A percentile compares a stretch with the other conserved stretches of the same genome.
phyloP scores from a whole-genome alignment of 2,888 invertebrate genomes.

The Coleophora deauratella region DNA sequence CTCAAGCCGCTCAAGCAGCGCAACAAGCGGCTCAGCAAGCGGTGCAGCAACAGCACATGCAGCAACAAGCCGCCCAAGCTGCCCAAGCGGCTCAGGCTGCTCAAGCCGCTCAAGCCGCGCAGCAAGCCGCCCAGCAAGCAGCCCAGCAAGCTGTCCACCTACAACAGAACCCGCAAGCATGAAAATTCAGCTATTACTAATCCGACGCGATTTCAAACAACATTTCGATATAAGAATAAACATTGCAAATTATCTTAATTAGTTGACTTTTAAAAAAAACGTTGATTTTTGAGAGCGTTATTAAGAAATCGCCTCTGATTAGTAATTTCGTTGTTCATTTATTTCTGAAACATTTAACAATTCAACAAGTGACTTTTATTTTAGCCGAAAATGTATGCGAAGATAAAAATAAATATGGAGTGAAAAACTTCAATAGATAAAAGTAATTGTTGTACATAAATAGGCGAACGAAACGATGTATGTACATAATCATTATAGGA shows the following conservation, averaged over 20 bases:
- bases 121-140: constrained; percentile 59
- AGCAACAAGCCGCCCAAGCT: constrained; percentile 30
- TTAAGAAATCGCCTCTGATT: constrained; percentile 64
- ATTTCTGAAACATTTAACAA: constrained; percentile 8
- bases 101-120: constrained; percentile 35
- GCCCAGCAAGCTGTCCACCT: constrained; percentile 71
- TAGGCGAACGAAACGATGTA: constrained; percentile 44
- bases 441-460: constrained; percentile 62
- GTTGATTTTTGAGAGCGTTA: constrained; percentile 33
- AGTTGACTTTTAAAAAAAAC: constrained; percentile 26
- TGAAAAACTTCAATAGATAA: constrained; percentile 23
- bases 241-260: not conserved
- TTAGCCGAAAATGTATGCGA: constrained; percentile 32
- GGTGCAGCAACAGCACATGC: constrained; percentile 57
- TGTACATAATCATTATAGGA: constrained; percentile 56
- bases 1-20: constrained; percentile 34
- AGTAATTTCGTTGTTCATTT: constrained; percentile 37
- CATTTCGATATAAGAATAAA: constrained; percentile 8
- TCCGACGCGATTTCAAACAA: constrained; percentile 63
- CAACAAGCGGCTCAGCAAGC: constrained; percentile 36
- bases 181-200: constrained; percentile 89
- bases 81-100: constrained; percentile 26
- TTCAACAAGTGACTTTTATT: constrained; percentile 19
- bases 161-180: constrained; percentile 77
- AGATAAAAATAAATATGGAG: constrained; percentile 28